Evolutionary conservation across 2,113 vertebrate species (phyloP), one percentile per base, ranked within the genome.

Genomic region (Takifugu flavidus): DNA sequence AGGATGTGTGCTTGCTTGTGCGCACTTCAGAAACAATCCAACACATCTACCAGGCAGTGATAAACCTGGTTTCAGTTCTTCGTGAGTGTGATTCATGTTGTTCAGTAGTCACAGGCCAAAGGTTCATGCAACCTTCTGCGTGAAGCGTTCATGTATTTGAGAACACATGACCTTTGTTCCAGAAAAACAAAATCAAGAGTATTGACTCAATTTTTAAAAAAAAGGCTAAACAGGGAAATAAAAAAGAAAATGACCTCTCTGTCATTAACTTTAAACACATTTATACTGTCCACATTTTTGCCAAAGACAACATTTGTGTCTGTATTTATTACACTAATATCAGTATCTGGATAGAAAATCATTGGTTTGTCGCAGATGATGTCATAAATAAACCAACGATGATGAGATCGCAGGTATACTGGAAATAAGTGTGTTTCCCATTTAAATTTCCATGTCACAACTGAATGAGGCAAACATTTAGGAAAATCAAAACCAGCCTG

Each of bases 51-150:
- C 5, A 52, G 6, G 55, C 43, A 5, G 28, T 31, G 31, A 13
- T 59, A 50, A 73, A 56, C 57, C 25, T 25, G 27, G 72, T 78
- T 76, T 65, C 42, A 1, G 45, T 77, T 72, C 45, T 52, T 20
- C 6, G 1, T 67, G 52, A 13, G 5, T 61, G 12, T 70, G 62
- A 55, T 49, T 78, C 57, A 75, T 59, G 47, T 57, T 27, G 43
- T 77, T 51, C 13, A 46, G 4, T 2, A 27, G 34, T 50, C 42
- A 31, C 28, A 31, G 71, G 50, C n/a, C 57, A 78, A 84, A 80
- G 67, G 74, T 72, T 56, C 49, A 44, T 2, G 28, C 6, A 2
- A 12, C 26, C 50, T 50, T 77, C 45, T 66, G 26, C 20, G 1
- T 49, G 7, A 46, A 10, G 28, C 20, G 7, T 29, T 68, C 11